Conservation (phyloP, 1,140 invertebrate species). For the Megathymus violae region DNA sequence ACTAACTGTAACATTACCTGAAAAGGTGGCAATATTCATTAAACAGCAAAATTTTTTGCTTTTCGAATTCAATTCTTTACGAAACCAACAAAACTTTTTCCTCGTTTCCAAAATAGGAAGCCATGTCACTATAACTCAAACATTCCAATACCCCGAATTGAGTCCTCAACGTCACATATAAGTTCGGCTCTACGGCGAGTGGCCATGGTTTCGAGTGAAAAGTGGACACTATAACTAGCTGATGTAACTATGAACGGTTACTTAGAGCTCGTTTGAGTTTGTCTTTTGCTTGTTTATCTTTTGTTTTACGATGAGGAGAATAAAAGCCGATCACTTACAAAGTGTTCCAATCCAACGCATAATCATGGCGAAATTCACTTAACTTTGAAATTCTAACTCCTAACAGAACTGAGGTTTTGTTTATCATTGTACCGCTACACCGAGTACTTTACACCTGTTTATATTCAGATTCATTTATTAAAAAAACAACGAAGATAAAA, state of each 20-base stretch:
- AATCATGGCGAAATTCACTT: too few species aligned
- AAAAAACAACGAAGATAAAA: neutral
- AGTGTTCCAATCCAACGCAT: too few species aligned
- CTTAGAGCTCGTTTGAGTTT: too few species aligned
- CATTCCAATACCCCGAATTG: slow-evolving; percentile 33
- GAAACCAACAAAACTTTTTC: slow-evolving; percentile 17
- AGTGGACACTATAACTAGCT: neutral
- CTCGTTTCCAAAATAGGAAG: slow-evolving; percentile 19
- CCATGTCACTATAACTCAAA: slow-evolving; percentile 29
- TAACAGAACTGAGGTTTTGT: too few species aligned
- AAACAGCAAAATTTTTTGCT: slow-evolving; percentile 18
- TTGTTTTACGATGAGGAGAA: too few species aligned
- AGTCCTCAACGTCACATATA: slow-evolving; percentile 33
- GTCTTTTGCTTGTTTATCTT: too few species aligned
- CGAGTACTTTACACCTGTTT: too few species aligned
- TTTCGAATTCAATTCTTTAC: slow-evolving; percentile 13
- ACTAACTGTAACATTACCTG: slow-evolving; percentile 11
- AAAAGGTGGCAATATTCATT: slow-evolving; percentile 9
- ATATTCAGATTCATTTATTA: too few species aligned
- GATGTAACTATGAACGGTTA: too few species aligned
- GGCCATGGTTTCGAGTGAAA: neutral
- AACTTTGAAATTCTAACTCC: too few species aligned
- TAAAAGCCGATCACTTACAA: too few species aligned
- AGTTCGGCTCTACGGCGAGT: slow-evolving; percentile 12
- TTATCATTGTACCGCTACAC: too few species aligned